These are phyloP conservation scores for human DNA, from an alignment of 2,113 vertebrate genomes.

Conservation along the genomic window GRCh38 chr12:101257501-101258000, in stretches of 20 bases:
- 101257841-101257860: not conserved
- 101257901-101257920: not conserved
- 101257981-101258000: not conserved
- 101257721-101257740: rapidly evolving
- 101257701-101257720: not conserved
- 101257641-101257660: not conserved
- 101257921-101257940: not conserved
- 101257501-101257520: not conserved
- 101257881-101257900: not conserved
- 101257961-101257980: not conserved
- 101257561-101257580: not conserved
- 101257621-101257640: not conserved
- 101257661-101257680: not conserved
- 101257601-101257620: not conserved
- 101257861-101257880: not conserved
- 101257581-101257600: not conserved
- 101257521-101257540: too few species aligned
- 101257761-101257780: not conserved
- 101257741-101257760: not conserved
- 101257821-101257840: not conserved
- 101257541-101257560: not conserved
- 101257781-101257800: not conserved
- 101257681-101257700: not conserved
- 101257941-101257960: not conserved
- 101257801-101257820: slow-evolving; percentile 25